Percentiles rank a stretch among this genome's conserved stretches.
Evolutionary conservation across 1,140 invertebrate species (phyloP).

Genomic region (Mactra quadrangularis): DNA sequence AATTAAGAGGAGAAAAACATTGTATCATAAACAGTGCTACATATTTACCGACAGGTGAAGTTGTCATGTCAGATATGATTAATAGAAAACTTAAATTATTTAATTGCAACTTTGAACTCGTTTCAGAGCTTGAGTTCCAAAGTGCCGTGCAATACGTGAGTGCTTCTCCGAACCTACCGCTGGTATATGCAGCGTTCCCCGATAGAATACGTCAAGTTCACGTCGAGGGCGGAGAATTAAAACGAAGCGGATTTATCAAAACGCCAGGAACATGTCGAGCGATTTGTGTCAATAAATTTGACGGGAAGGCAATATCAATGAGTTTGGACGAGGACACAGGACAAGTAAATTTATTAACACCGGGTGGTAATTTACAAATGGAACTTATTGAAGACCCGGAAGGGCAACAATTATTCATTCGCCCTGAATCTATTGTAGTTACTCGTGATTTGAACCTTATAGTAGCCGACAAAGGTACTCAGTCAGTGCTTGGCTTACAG

Average conservation of each 20-base stretch:
- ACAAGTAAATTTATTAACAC: constrained; percentile 46
- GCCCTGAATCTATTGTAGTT: constrained; percentile 26
- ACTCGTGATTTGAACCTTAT: constrained; percentile 30
- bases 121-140: constrained; percentile 32
- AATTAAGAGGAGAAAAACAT: constrained; percentile 35
- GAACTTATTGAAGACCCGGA: constrained; percentile 9
- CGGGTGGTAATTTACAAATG: constrained; percentile 45
- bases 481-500: constrained; percentile 4
- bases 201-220: constrained; percentile 52
- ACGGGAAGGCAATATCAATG: constrained; percentile 40
- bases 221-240: constrained; percentile 27
- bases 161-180: constrained; percentile 46
- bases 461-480: constrained; percentile 27
- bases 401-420: constrained; percentile 11
- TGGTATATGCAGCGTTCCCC: constrained; percentile 43
- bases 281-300: constrained; percentile 46
- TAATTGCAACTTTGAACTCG: constrained; percentile 44
- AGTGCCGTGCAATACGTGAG: not conserved
- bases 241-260: constrained; percentile 44
- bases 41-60: constrained; percentile 47
- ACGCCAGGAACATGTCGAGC: constrained; percentile 15
- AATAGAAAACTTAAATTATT: constrained; percentile 51
- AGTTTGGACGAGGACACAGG: constrained; percentile 32
- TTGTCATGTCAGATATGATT: constrained; percentile 29
- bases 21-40: constrained; percentile 45